Evolutionary conservation across 2,113 vertebrate genomes (phyloP).

Genomic region (Ochotona princeps): DNA sequence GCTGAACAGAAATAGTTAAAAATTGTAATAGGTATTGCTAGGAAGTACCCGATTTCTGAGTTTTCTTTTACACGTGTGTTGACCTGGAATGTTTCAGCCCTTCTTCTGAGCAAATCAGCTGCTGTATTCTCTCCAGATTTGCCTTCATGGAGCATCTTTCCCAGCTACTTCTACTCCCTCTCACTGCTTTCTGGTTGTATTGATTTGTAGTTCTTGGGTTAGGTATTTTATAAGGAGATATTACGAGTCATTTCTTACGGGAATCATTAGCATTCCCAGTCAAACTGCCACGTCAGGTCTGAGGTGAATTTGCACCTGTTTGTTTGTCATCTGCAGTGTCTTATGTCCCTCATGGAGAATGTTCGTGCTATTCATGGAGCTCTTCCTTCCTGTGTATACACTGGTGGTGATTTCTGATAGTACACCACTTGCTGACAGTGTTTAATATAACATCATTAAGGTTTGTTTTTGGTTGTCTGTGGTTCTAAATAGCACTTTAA

Average conservation of each 20-base stretch:
- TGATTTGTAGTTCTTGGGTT: conserved; percentile 25
- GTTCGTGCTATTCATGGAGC: no score
- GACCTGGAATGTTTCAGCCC: neutral
- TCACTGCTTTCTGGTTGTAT: neutral
- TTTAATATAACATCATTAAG: neutral
- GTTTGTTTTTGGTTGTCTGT: neutral
- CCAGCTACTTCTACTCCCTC: neutral
- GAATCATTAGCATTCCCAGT: neutral
- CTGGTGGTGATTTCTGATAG: neutral
- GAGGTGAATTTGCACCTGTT: neutral
- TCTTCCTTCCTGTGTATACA: neutral
- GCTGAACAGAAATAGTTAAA: neutral
- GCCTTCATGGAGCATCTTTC: neutral
- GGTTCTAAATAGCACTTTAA: neutral
- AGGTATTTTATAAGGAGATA: conserved; percentile 17
- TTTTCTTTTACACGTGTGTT: neutral
- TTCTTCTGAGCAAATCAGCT: neutral
- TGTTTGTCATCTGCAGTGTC: neutral
- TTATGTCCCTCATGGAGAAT: neutral
- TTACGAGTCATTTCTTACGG: conserved; percentile 17
- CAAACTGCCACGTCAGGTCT: neutral
- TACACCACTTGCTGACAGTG: neutral
- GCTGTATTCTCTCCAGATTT: neutral
- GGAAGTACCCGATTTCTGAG: neutral
- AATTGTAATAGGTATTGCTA: neutral